Percentiles rank a stretch among this genome's conserved stretches.
phyloP scores from a whole-genome alignment of 2,797 vertebrate genomes.

The Sebastiscus albofasciatus region DNA sequence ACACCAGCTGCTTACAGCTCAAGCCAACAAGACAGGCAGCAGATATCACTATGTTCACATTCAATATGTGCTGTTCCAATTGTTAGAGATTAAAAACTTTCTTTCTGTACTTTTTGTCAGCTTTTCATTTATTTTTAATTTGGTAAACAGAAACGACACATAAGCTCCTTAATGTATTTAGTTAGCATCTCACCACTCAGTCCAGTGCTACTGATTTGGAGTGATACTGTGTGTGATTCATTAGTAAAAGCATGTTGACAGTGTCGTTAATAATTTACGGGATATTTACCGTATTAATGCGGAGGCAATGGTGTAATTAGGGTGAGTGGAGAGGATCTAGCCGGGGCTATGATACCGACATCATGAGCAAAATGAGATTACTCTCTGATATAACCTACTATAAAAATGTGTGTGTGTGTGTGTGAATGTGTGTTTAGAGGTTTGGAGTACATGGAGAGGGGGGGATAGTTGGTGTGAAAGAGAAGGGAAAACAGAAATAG shows the following conservation, averaged over 20 bases:
- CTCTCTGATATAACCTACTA: conserved; percentile 33
- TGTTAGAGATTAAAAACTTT: conserved; percentile 18
- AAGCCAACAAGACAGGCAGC: conserved; percentile 19
- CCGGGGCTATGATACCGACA: conserved; percentile 40
- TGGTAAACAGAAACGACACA: conserved; percentile 37
- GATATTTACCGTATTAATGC: conserved; percentile 63
- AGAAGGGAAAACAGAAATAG: background rate
- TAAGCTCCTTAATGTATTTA: conserved; percentile 50
- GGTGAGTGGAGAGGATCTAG: conserved; percentile 43
- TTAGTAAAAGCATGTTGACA: conserved; percentile 59
- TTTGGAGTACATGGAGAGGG: background rate
- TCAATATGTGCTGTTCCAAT: conserved; percentile 8
- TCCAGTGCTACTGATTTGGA: conserved; percentile 16
- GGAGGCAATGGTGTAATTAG: conserved; percentile 50
- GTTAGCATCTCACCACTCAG: conserved; percentile 45
- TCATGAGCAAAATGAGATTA: conserved; percentile 45
- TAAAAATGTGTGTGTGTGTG: conserved; percentile 7
- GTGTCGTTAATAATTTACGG: conserved; percentile 66
- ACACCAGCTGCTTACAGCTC: conserved; percentile 35
- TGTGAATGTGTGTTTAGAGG: conserved; percentile 8
- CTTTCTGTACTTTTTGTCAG: background rate
- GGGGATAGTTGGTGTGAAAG: background rate
- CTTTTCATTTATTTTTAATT: conserved; percentile 42
- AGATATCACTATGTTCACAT: conserved; percentile 18
- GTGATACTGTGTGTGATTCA: conserved; percentile 37